Conservation (phyloP, 2,888 invertebrate species). For the Miltochrista miniata region DNA sequence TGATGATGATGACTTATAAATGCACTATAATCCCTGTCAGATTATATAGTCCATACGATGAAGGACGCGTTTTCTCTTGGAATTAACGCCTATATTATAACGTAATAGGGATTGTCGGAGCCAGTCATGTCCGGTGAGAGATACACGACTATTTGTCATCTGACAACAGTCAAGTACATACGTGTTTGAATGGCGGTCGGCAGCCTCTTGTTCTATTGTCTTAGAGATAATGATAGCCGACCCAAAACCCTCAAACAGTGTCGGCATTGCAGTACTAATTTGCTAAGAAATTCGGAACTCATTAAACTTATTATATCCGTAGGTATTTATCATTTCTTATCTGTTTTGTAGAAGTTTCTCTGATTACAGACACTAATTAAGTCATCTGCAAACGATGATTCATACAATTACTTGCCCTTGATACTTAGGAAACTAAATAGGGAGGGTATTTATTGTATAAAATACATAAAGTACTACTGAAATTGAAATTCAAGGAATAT, state of each 20-base stretch:
- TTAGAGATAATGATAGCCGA: constrained; percentile 50
- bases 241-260: constrained; percentile 42
- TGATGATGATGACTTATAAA: no score
- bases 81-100: constrained; percentile 31
- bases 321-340: no score
- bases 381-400: no score
- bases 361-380: no score
- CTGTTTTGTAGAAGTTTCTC: no score
- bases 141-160: constrained; percentile 63
- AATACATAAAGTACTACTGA: no score
- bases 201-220: constrained; percentile 53
- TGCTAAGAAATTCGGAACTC: not conserved
- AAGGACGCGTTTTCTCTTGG: constrained; percentile 8
- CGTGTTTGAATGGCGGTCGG: constrained; percentile 50
- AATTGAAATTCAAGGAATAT: no score
- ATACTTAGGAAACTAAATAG: no score
- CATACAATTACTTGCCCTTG: no score
- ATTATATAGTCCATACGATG: not conserved
- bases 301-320: not conserved
- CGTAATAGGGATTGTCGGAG: constrained; percentile 46
- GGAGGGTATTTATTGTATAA: no score
- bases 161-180: constrained; percentile 39
- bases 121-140: constrained; percentile 49
- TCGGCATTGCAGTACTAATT: constrained; percentile 7
- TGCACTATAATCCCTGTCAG: no score